Conservation (phyloP, 1,140 invertebrate genomes). For the Leptinotarsa lineolata region DNA sequence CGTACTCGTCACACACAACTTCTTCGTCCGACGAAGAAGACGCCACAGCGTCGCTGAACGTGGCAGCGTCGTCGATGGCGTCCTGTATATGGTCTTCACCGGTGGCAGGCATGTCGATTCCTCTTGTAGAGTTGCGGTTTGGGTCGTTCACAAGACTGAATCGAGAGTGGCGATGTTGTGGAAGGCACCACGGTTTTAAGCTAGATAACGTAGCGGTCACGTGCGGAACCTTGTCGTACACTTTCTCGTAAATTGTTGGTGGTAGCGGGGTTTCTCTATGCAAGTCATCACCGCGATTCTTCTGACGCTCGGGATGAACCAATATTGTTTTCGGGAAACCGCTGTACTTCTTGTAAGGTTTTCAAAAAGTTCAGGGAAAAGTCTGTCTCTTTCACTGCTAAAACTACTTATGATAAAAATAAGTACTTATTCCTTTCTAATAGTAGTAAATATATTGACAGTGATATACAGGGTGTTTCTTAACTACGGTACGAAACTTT, state of each 20-base stretch:
- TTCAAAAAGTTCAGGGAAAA: no score
- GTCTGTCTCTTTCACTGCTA: no score
- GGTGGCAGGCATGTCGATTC: slow-evolving; percentile 41
- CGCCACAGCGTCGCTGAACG: slow-evolving; percentile 42
- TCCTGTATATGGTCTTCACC: slow-evolving; percentile 30
- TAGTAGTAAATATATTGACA: no score
- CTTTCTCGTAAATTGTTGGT: neutral
- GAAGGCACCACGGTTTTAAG: slow-evolving; percentile 10
- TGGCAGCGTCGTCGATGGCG: slow-evolving; percentile 37
- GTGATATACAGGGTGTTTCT: no score
- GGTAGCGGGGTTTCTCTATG: neutral
- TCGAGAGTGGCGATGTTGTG: slow-evolving; percentile 9
- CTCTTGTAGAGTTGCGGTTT: slow-evolving; percentile 29
- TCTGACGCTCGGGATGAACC: no score
- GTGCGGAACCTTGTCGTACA: slow-evolving; percentile 14
- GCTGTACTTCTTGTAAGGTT: no score
- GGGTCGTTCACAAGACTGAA: slow-evolving; percentile 40
- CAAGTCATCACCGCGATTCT: no score
- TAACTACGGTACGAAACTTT: no score
- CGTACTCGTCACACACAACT: slow-evolving; percentile 13
- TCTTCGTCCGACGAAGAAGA: slow-evolving; percentile 45
- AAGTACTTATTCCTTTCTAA: no score
- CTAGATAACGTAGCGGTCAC: slow-evolving; percentile 2
- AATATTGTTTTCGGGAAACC: no score
- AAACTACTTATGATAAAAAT: no score